These are phyloP conservation scores for Nomada fucata DNA, from an alignment of 2,888 invertebrate genomes.

Conservation along the genomic window DNA sequence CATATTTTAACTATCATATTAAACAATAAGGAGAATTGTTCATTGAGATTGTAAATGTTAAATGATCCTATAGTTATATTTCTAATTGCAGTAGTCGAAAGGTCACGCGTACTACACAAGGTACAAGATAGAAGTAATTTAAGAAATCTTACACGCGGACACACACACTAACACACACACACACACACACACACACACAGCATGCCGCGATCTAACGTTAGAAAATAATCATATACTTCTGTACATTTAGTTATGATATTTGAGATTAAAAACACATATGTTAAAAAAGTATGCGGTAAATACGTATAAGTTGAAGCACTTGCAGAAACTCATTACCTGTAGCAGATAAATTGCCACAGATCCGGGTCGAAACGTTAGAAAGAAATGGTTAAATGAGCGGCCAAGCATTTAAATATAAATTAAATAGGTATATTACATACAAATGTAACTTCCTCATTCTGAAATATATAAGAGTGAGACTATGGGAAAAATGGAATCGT, in stretches of 20 bases:
- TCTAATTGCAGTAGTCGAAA: slow-evolving; percentile 41
- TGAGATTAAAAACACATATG: slow-evolving; percentile 48
- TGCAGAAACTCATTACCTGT: slow-evolving; percentile 32
- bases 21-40: slow-evolving; percentile 57
- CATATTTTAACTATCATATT: slow-evolving; percentile 74
- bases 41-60: slow-evolving; percentile 55
- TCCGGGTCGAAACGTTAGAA: slow-evolving; percentile 60
- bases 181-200: slow-evolving; percentile 53
- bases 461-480: slow-evolving; percentile 54
- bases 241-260: slow-evolving; percentile 54
- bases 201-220: slow-evolving; percentile 68
- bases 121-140: slow-evolving; percentile 55
- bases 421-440: slow-evolving; percentile 62
- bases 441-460: slow-evolving; percentile 52
- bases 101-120: slow-evolving; percentile 27
- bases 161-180: slow-evolving; percentile 52
- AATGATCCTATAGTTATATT: slow-evolving; percentile 42
- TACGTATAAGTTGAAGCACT: slow-evolving; percentile 26
- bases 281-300: slow-evolving; percentile 28
- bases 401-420: slow-evolving; percentile 68
- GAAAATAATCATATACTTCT: slow-evolving; percentile 64
- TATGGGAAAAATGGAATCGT: slow-evolving; percentile 62
- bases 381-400: slow-evolving; percentile 52
- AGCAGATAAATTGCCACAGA: slow-evolving; percentile 31
- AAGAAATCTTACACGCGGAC: slow-evolving; percentile 40